Conservation (phyloP, 2,797 vertebrate species). For the Denticeps clupeoides region DNA sequence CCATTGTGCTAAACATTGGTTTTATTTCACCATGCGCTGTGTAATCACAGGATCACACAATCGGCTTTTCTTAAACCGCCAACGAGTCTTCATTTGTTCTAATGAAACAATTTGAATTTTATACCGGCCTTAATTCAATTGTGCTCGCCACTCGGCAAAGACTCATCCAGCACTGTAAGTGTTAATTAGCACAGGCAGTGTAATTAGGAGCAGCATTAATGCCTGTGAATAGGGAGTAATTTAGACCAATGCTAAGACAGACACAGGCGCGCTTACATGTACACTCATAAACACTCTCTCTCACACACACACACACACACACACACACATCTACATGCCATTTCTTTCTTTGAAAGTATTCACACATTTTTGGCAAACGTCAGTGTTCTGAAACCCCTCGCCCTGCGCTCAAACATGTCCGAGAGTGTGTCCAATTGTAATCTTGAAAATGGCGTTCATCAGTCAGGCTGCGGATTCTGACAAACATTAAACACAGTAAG, state of each 20-base stretch:
- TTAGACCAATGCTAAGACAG: constrained; percentile 47
- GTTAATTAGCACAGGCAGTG: constrained; percentile 68
- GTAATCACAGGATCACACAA: constrained; percentile 22
- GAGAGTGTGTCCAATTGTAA: constrained; percentile 67
- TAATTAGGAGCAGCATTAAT: constrained; percentile 77
- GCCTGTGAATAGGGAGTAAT: constrained; percentile 65
- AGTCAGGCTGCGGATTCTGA: constrained; percentile 72
- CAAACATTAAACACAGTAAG: constrained; percentile 86
- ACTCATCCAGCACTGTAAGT: constrained; percentile 31
- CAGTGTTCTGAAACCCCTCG: constrained; percentile 53
- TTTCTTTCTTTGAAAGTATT: constrained; percentile 49
- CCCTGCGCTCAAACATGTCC: constrained; percentile 61
- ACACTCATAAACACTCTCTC: constrained; percentile 2
- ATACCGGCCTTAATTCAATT: constrained; percentile 19
- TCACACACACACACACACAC: not conserved
- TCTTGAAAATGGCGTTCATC: constrained; percentile 71
- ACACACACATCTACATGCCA: constrained; percentile 25
- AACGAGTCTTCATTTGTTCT: constrained; percentile 18
- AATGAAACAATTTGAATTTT: constrained; percentile 21
- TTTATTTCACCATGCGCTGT: constrained; percentile 17
- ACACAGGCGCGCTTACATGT: constrained; percentile 50
- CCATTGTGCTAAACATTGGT: constrained; percentile 20
- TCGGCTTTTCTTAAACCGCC: constrained; percentile 5
- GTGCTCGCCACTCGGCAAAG: constrained; percentile 9
- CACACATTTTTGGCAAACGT: constrained; percentile 50